Percentiles rank a stretch among this genome's conserved stretches.
These are phyloP conservation scores for Sanderia malayensis DNA, from an alignment of 30 jellyfish, hydroid and myxozoan species.

Conservation along the genomic window DNA sequence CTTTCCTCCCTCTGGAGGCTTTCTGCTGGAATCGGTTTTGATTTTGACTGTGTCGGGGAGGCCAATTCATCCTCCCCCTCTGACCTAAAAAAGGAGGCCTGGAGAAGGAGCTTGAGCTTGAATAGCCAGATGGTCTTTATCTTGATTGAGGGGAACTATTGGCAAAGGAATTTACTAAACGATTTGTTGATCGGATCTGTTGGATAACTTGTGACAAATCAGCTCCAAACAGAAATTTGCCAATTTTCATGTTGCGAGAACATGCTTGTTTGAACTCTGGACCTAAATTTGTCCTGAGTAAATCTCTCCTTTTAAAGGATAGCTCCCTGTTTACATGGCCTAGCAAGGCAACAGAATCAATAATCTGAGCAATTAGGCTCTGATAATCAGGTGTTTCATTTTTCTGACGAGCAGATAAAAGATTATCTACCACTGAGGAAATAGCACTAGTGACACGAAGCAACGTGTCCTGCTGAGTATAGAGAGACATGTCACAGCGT, in stretches of 20 bases:
- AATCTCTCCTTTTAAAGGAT: conserved; percentile 15
- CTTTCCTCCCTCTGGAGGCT: no score
- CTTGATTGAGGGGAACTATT: not conserved
- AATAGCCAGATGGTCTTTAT: no score
- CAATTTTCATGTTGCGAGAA: conserved; percentile 7
- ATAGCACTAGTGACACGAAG: conserved; percentile 25
- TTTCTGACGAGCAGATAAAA: not conserved
- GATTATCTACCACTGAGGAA: conserved; percentile 3
- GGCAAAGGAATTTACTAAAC: not conserved
- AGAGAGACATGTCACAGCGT: not conserved
- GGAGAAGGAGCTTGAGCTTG: no score
- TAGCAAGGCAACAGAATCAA: conserved; percentile 23
- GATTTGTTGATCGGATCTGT: conserved; percentile 3
- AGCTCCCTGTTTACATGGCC: conserved; percentile 12
- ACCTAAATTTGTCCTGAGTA: conserved; percentile 7
- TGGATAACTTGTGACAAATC: conserved; percentile 23
- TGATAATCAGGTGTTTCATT: conserved; percentile 9
- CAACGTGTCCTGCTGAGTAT: conserved; percentile 17
- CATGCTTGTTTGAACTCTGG: conserved; percentile 22
- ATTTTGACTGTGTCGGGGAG: conserved; percentile 26
- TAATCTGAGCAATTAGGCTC: conserved; percentile 1
- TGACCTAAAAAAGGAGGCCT: conserved; percentile 35
- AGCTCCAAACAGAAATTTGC: conserved; percentile 26
- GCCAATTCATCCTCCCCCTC: conserved; percentile 36
- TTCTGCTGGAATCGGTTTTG: no score